Percentiles rank a stretch among this genome's conserved stretches.
phyloP scores from a whole-genome alignment of 1,140 invertebrate species.

The Magallana angulata region DNA sequence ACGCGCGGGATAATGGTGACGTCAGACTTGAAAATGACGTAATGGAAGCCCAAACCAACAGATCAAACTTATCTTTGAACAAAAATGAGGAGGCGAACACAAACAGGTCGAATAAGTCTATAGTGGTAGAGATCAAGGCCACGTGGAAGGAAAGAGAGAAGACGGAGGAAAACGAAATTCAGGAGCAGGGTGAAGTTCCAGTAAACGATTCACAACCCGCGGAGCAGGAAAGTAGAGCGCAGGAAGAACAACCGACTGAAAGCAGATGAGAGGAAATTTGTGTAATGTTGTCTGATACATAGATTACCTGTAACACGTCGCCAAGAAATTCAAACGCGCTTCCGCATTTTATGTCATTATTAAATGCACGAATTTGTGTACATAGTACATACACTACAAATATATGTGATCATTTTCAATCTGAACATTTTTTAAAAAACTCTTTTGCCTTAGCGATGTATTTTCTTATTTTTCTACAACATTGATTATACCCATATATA shows the following conservation, averaged over 20 bases:
- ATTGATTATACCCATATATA: no score
- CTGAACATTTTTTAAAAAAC: no score
- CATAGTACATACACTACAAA: no score
- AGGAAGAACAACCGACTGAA: neutral
- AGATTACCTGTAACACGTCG: no score
- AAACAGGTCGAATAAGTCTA: slow-evolving; percentile 46
- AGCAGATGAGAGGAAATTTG: neutral
- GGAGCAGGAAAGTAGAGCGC: neutral
- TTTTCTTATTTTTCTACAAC: no score
- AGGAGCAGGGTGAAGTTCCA: neutral
- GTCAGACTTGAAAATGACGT: slow-evolving; percentile 11
- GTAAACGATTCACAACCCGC: neutral
- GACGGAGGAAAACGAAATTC: neutral
- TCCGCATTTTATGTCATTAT: no score
- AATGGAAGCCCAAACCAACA: slow-evolving; percentile 7
- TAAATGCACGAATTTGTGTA: no score
- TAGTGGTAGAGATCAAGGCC: slow-evolving; percentile 58
- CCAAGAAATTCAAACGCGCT: no score
- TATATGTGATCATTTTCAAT: no score
- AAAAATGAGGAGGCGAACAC: neutral
- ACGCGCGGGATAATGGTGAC: neutral
- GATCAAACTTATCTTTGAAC: neutral
- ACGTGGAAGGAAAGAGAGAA: slow-evolving; percentile 53
- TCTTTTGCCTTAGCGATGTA: no score
- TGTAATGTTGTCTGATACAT: no score